Evolutionary conservation across 2,888 invertebrate species (phyloP).

Genomic region (Callyntrura guangdongensis): DNA sequence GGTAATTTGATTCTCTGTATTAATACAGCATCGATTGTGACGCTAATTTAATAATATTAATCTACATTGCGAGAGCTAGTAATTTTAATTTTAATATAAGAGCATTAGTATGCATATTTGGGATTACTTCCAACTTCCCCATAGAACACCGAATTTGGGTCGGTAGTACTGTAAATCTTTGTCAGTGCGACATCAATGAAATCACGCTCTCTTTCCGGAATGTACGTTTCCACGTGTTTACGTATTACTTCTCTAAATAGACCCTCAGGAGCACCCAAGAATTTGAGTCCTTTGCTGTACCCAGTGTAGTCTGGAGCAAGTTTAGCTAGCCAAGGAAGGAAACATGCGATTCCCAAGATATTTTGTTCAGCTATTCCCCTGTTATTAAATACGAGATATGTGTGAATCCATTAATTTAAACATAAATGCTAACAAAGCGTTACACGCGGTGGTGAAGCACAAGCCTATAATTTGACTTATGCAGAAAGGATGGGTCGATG

Average conservation of each 20-base stretch:
- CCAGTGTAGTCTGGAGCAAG: slow-evolving; percentile 81
- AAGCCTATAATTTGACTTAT: no score
- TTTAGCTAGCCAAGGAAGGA: slow-evolving; percentile 83
- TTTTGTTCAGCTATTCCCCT: slow-evolving; percentile 83
- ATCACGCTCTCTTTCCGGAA: slow-evolving; percentile 81
- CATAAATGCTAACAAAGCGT: no score
- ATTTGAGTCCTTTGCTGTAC: slow-evolving; percentile 81
- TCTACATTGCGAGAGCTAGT: no score
- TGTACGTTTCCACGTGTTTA: slow-evolving; percentile 82
- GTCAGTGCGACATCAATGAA: slow-evolving; percentile 84
- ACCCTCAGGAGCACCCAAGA: slow-evolving; percentile 81
- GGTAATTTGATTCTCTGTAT: no score
- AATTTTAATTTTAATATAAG: no score
- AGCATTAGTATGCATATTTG: no score
- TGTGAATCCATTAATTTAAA: no score
- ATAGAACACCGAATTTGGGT: slow-evolving; percentile 82
- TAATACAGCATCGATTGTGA: no score
- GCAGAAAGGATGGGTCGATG: no score
- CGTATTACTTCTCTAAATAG: slow-evolving; percentile 81
- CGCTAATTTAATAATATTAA: no score
- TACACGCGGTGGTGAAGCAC: no score
- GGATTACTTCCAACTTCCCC: slow-evolving; percentile 78
- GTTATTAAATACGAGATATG: not conserved
- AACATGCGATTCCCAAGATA: slow-evolving; percentile 82
- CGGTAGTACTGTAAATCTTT: slow-evolving; percentile 82